Evolutionary conservation across 92 coral and sea anemone genomes (phyloP).

Genomic region (Epizoanthus stellaris): DNA sequence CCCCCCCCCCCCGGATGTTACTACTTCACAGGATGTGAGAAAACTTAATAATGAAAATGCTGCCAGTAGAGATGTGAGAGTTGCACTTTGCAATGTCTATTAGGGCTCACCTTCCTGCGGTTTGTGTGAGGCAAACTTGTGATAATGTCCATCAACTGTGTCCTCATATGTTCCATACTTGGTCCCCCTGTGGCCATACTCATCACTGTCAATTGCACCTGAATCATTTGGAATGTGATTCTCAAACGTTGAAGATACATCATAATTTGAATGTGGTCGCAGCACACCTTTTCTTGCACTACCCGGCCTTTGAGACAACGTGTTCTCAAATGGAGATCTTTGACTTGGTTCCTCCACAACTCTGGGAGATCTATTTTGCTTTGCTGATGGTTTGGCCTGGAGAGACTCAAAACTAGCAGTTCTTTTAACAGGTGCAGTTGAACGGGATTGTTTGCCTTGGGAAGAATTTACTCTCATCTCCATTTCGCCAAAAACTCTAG

Average conservation of each 20-base stretch:
- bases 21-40: no score
- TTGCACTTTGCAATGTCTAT: no score
- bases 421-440: conserved; percentile 12
- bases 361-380: not conserved
- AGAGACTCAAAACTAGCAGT: conserved; percentile 24
- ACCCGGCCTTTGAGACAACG: conserved; percentile 58
- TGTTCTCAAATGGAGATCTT: not conserved
- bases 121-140: not conserved
- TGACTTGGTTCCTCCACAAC: conserved; percentile 1
- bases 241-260: conserved; percentile 64
- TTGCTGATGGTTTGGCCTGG: not conserved
- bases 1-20: no score
- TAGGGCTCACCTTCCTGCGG: not conserved
- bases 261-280: conserved; percentile 42
- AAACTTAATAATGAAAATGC: no score
- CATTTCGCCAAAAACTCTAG: conserved; percentile 3
- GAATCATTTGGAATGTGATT: conserved; percentile 60
- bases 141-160: not conserved
- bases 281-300: conserved; percentile 57
- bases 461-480: conserved; percentile 8
- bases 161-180: not conserved
- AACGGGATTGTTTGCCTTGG: not conserved
- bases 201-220: conserved; percentile 23
- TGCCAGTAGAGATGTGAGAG: no score
- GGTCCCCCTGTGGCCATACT: conserved; percentile 29